Evolutionary conservation across 2,113 vertebrate genomes (phyloP).

Genomic region (Willisornis vidua): DNA sequence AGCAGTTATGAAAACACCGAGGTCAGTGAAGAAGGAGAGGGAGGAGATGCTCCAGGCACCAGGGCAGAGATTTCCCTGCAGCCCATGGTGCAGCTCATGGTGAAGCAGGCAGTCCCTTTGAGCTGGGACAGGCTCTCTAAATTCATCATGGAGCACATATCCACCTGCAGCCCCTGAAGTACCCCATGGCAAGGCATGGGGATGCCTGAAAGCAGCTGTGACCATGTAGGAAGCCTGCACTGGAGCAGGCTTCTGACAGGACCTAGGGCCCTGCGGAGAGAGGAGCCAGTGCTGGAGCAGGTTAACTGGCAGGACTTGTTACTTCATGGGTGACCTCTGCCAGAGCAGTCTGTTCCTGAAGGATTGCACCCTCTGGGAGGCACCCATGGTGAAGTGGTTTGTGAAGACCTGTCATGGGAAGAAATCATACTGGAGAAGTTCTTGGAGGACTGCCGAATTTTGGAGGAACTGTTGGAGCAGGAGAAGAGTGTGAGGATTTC

Average conservation of each 20-base stretch:
- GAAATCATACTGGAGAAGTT: not conserved
- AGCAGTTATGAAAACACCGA: not conserved
- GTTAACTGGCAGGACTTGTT: not conserved
- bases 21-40: not conserved
- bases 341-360: not conserved
- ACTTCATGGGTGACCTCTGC: not conserved
- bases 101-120: not conserved
- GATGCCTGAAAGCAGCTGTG: not conserved
- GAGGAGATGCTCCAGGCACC: rapidly evolving
- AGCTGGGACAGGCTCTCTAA: too few species aligned
- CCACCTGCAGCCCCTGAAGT: not conserved
- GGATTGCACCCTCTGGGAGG: not conserved
- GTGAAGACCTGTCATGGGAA: not conserved
- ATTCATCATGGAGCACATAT: not conserved
- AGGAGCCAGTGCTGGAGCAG: not conserved
- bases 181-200: not conserved
- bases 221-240: not conserved
- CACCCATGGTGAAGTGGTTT: not conserved
- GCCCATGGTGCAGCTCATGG: too few species aligned
- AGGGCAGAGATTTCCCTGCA: not conserved
- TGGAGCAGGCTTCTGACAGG: not conserved
- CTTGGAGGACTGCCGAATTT: not conserved
- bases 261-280: not conserved
- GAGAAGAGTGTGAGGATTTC: not conserved
- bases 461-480: not conserved